These are phyloP conservation scores for Albula goreensis DNA, from an alignment of 2,113 vertebrate genomes.

Conservation along the genomic window DNA sequence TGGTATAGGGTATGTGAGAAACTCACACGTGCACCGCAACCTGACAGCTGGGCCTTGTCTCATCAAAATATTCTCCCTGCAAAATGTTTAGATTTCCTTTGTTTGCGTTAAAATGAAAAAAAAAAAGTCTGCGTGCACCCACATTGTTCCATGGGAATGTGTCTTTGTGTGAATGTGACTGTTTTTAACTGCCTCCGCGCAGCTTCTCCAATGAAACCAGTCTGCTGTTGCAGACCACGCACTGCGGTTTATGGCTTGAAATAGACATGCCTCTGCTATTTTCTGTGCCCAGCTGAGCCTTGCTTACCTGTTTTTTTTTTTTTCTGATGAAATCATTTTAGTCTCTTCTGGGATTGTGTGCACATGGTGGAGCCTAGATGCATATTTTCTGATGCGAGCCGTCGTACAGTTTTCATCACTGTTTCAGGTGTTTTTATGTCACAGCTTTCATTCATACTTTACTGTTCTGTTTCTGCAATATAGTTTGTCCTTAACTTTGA, in stretches of 20 bases:
- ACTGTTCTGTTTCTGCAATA: neutral
- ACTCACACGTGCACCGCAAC: neutral
- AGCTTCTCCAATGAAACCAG: neutral
- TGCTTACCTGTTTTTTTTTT: neutral
- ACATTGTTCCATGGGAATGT: neutral
- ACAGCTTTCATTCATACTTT: too few relatives aligned
- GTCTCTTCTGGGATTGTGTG: conserved; percentile 74
- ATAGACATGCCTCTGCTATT: neutral
- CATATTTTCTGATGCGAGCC: neutral
- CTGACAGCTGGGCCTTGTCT: neutral
- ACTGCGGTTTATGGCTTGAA: neutral
- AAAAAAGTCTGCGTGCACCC: neutral
- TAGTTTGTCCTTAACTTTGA: neutral
- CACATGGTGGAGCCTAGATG: neutral
- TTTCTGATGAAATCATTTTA: neutral
- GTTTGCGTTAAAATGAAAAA: neutral
- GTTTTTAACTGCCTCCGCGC: neutral
- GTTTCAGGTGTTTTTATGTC: too few relatives aligned
- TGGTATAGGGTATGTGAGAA: conserved; percentile 20
- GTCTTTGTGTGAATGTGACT: conserved; percentile 4
- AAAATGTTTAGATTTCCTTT: conserved; percentile 12
- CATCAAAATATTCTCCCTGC: neutral
- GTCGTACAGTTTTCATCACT: too few relatives aligned
- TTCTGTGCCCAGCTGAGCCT: neutral
- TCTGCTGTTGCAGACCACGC: neutral